Evolutionary conservation across 2,113 vertebrate genomes (phyloP).

Genomic region (Nibea albiflora): DNA sequence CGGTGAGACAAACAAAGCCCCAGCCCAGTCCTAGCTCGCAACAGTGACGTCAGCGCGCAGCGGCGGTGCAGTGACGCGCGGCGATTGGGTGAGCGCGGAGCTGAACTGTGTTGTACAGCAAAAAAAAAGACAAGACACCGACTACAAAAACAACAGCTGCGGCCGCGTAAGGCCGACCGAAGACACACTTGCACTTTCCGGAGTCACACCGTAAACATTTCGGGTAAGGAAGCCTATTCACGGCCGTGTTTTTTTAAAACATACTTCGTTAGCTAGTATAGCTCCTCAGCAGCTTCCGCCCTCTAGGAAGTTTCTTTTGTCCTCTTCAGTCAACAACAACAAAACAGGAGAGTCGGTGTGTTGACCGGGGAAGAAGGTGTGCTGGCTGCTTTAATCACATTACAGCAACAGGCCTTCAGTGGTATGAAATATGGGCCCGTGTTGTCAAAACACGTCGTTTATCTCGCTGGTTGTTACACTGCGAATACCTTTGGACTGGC

Average conservation of each 20-base stretch:
- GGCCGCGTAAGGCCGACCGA: conserved; percentile 43
- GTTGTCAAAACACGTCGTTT: conserved; percentile 1
- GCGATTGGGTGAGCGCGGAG: conserved; percentile 74
- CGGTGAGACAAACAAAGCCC: conserved; percentile 74
- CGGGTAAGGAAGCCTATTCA: conserved; percentile 63
- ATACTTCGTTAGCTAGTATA: neutral
- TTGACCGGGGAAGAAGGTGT: conserved; percentile 2
- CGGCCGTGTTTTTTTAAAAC: fast-evolving
- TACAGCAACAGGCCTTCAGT: neutral
- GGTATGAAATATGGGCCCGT: neutral
- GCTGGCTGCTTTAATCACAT: neutral
- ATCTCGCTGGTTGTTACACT: neutral
- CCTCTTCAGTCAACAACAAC: conserved; percentile 76
- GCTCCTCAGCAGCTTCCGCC: conserved; percentile 66
- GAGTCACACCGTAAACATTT: conserved; percentile 26
- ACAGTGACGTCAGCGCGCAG: conserved; percentile 82
- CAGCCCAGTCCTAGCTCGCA: conserved; percentile 77
- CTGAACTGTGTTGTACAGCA: conserved; percentile 50
- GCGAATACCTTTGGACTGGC: conserved; percentile 68
- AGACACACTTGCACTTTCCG: conserved; percentile 31
- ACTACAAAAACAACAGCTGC: conserved; percentile 60
- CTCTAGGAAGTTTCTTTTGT: conserved; percentile 82
- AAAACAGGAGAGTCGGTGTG: conserved; percentile 45
- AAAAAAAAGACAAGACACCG: conserved; percentile 29
- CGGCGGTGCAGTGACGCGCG: conserved; percentile 44